Evolutionary conservation across 37 sponge, comb jelly and placozoan species (phyloP).

Genomic region (Geodia barretti): DNA sequence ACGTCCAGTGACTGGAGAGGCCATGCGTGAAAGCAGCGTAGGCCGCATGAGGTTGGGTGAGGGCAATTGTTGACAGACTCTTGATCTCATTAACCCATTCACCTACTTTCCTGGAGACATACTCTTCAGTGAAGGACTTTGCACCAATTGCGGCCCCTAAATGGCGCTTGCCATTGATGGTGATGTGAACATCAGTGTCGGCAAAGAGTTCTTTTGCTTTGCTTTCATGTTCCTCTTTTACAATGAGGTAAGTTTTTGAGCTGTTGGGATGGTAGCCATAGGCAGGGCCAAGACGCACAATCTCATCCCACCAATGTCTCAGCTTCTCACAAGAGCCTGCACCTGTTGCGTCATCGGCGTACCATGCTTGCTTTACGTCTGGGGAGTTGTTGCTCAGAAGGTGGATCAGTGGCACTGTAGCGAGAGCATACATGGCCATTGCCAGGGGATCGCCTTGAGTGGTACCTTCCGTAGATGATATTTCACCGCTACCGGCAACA

Average conservation of each 20-base stretch:
- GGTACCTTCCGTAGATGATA: slow-evolving; percentile 22
- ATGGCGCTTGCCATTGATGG: slow-evolving; percentile 29
- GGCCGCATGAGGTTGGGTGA: slow-evolving; percentile 24
- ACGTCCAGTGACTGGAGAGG: slow-evolving; percentile 16
- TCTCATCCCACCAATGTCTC: slow-evolving; percentile 27
- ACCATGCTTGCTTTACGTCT: slow-evolving; percentile 51
- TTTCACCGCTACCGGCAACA: neutral
- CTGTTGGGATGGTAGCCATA: slow-evolving; percentile 54
- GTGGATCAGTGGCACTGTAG: slow-evolving; percentile 27
- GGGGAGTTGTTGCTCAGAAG: neutral
- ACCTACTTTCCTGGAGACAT: slow-evolving; percentile 27
- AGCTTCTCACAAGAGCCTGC: slow-evolving; percentile 13
- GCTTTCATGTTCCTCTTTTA: slow-evolving; percentile 29
- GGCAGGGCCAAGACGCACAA: slow-evolving; percentile 16
- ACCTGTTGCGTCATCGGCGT: slow-evolving; percentile 58
- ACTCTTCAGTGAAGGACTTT: slow-evolving; percentile 11
- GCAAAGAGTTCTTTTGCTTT: slow-evolving; percentile 23
- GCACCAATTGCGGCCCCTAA: slow-evolving; percentile 40
- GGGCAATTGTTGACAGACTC: slow-evolving; percentile 14
- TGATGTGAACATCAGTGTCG: slow-evolving; percentile 29
- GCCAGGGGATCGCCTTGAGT: slow-evolving; percentile 58
- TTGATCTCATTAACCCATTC: slow-evolving; percentile 27
- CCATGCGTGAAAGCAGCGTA: slow-evolving; percentile 15
- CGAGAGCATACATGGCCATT: slow-evolving; percentile 57
- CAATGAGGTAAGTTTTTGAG: slow-evolving; percentile 38